phyloP scores from a whole-genome alignment of 1,140 invertebrate species.

The Drosophila melanogaster region DNA sequence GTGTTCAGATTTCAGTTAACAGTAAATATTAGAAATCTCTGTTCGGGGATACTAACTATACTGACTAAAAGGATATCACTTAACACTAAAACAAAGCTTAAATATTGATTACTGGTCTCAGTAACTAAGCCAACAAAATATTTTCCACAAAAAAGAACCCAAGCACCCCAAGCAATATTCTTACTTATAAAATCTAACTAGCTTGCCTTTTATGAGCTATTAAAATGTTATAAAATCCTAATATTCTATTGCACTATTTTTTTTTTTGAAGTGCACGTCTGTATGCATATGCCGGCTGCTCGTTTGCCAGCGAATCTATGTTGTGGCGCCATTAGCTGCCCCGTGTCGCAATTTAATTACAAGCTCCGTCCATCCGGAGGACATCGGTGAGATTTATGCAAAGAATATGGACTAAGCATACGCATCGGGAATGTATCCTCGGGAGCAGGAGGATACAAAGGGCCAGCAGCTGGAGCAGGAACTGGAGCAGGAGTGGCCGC shows the following conservation, averaged over 20 bases:
- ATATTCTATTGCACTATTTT: neutral
- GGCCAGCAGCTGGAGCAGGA: neutral
- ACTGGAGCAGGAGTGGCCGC: neutral
- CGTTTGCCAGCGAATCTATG: constrained; percentile 67
- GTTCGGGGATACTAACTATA: neutral
- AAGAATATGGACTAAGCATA: constrained; percentile 45
- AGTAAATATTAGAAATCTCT: too few relatives aligned
- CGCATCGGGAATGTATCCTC: constrained; percentile 19
- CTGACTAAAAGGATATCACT: too few relatives aligned
- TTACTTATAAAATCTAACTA: too few relatives aligned
- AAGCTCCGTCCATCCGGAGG: constrained; percentile 37
- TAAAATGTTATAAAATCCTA: too few relatives aligned
- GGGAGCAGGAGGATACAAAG: neutral
- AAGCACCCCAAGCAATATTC: too few relatives aligned
- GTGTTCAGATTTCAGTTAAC: too few relatives aligned
- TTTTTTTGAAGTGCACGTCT: constrained; percentile 28
- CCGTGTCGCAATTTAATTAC: constrained; percentile 80
- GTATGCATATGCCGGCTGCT: constrained; percentile 54
- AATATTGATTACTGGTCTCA: too few relatives aligned
- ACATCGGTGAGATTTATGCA: constrained; percentile 70
- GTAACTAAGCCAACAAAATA: too few relatives aligned
- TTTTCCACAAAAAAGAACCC: too few relatives aligned
- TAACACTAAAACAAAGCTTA: too few relatives aligned
- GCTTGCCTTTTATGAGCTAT: too few relatives aligned
- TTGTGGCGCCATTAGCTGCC: constrained; percentile 74